These are phyloP conservation scores for Spheniscus humboldti DNA, from an alignment of 2,797 vertebrate genomes.

Conservation along the genomic window DNA sequence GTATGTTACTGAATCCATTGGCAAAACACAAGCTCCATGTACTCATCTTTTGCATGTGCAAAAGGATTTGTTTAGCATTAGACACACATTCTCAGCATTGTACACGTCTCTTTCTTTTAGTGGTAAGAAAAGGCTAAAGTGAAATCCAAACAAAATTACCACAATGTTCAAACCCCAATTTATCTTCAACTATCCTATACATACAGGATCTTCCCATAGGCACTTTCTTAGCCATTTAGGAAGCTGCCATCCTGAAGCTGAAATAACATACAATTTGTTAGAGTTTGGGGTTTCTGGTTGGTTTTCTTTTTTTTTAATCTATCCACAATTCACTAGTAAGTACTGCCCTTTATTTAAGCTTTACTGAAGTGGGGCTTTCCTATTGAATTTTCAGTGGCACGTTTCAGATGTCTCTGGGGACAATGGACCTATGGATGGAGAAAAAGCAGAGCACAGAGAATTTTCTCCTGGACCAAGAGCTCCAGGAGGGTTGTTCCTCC, in stretches of 20 bases:
- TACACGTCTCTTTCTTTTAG: neutral
- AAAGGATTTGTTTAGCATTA: constrained; percentile 11
- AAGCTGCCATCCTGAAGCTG: neutral
- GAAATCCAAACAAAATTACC: neutral
- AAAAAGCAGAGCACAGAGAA: neutral
- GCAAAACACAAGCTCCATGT: neutral
- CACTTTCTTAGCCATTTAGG: neutral
- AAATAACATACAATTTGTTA: neutral
- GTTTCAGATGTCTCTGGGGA: neutral
- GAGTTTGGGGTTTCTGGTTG: neutral
- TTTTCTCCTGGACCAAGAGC: neutral
- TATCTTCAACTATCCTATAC: neutral
- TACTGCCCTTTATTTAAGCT: neutral
- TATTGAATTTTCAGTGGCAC: neutral
- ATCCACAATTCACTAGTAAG: neutral
- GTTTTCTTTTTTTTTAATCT: neutral
- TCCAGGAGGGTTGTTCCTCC: neutral
- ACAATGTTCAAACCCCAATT: neutral
- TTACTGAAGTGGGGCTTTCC: neutral
- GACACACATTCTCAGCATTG: neutral
- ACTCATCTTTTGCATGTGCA: neutral
- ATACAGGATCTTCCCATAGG: neutral
- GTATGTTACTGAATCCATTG: neutral
- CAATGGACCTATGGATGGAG: neutral
- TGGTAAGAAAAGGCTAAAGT: neutral